Evolutionary conservation across 2,888 invertebrate species (phyloP), one percentile per base, ranked within the genome.

Genomic region (Leucophenga maculata): DNA sequence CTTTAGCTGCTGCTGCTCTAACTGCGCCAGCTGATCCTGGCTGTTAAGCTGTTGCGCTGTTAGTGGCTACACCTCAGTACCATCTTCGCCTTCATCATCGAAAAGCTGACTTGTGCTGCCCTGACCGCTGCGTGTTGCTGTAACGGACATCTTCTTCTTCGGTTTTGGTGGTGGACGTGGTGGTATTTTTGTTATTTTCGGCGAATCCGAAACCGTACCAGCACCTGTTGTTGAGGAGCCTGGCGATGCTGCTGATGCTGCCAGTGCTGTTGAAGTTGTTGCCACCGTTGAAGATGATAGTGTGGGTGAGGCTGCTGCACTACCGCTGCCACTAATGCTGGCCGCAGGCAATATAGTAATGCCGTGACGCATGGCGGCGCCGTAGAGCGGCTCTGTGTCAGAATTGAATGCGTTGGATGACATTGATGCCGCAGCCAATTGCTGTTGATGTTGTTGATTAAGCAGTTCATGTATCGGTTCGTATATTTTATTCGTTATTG

Each of bases 81-180:
- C 95, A 79, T 95, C 95, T 86, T 95, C 95, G 32, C 95, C 94
- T 89, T 95, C 95, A 86, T 95, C 95, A 86, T 95, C 95, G 85
- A 95, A 95, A 74, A 95, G 89, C 72, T 95, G 94, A 78, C 94
- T 94, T 79, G 91, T 92, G 72, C 88, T 92, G 52, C 86, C 86
- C 67, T 86, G 86, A 55, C 87, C 86, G 71, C 84, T 83, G 70
- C 87, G 86, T 70, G 85, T 91, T 6, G 93, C 90, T 66, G 91
- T 91, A 16, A 92, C 90, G 78, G 93, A 92, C 90, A 94, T 95
- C 89, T 94, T 95, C 66, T 94, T 94, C 79, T 94, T 94, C 32
- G 95, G 95, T 13, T 95, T 95, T 60, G 95, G 95, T 82, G 94
- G 91, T 1, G 95, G 95, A 81, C 94, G 91, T 1, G 95, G 95